Conservation (phyloP, 1,140 invertebrate genomes). For the Sycophaga agraensis region DNA sequence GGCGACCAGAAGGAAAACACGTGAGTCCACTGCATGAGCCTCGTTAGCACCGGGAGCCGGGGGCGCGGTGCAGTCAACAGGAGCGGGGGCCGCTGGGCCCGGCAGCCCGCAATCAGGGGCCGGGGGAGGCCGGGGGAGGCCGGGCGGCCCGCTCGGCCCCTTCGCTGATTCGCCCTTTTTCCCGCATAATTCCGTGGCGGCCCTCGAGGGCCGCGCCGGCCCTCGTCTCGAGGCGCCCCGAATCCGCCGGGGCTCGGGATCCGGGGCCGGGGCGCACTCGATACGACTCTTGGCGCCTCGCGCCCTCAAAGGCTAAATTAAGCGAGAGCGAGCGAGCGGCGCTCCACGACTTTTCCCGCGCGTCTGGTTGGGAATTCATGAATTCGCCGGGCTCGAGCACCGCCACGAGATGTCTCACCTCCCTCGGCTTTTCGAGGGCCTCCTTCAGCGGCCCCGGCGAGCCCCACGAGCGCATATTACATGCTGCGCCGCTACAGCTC, state of each 20-base stretch:
- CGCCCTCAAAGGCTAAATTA: constrained; percentile 17
- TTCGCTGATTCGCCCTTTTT: constrained; percentile 15
- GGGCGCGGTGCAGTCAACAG: too few relatives aligned
- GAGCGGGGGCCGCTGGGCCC: too few relatives aligned
- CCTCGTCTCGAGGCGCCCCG: neutral
- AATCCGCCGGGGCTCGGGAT: neutral
- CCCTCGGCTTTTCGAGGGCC: too few relatives aligned
- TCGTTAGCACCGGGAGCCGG: too few relatives aligned
- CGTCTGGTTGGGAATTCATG: neutral
- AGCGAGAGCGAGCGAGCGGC: neutral
- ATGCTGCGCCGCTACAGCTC: too few relatives aligned
- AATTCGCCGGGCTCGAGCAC: neutral
- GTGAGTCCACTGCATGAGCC: constrained; percentile 43
- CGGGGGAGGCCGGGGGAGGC: too few relatives aligned
- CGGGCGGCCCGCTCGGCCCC: constrained; percentile 7
- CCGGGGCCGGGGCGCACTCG: constrained; percentile 7
- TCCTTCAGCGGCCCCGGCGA: too few relatives aligned
- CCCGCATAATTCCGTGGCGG: constrained; percentile 12
- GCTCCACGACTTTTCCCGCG: neutral
- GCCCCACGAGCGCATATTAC: too few relatives aligned
- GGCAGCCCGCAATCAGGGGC: too few relatives aligned
- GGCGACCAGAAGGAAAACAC: constrained; percentile 55
- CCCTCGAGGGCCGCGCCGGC: neutral
- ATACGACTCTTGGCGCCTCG: constrained; percentile 20
- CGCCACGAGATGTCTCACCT: too few relatives aligned